These are phyloP conservation scores for Ennomos erosarius DNA, from an alignment of 2,888 invertebrate species.

Conservation along the genomic window DNA sequence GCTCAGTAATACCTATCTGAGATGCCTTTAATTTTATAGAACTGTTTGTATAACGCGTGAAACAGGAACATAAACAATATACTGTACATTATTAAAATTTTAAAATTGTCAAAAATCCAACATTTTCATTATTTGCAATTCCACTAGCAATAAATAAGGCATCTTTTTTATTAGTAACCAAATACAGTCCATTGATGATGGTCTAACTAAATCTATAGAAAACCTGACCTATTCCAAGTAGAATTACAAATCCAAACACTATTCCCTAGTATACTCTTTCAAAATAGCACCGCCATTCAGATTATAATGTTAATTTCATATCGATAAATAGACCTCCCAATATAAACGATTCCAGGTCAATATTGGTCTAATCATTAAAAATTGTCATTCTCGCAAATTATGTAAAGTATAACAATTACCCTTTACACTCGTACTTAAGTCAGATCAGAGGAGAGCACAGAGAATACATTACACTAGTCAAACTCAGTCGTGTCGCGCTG, in stretches of 20 bases:
- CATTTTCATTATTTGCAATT: slow-evolving; percentile 59
- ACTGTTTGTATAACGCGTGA: slow-evolving; percentile 49
- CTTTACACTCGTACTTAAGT: slow-evolving; percentile 8
- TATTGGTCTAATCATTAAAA: slow-evolving; percentile 54
- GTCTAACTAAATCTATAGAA: background rate
- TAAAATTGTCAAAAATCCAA: slow-evolving; percentile 75
- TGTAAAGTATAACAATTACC: slow-evolving; percentile 9
- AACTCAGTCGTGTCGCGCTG: slow-evolving; percentile 18
- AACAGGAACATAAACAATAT: slow-evolving; percentile 64
- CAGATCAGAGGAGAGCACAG: slow-evolving; percentile 27
- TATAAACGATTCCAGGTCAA: slow-evolving; percentile 47
- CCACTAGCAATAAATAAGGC: slow-evolving; percentile 45
- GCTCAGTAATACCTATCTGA: slow-evolving; percentile 26
- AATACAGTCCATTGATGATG: background rate
- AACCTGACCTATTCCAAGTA: slow-evolving; percentile 49
- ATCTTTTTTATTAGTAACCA: background rate
- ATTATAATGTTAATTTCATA: slow-evolving; percentile 52
- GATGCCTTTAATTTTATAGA: slow-evolving; percentile 33
- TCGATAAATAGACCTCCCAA: slow-evolving; percentile 48
- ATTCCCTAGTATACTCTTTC: slow-evolving; percentile 70
- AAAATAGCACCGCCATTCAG: slow-evolving; percentile 81
- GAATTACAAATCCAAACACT: slow-evolving; percentile 60
- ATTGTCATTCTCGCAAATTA: slow-evolving; percentile 5
- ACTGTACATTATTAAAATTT: slow-evolving; percentile 37
- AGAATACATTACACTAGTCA: slow-evolving; percentile 15